Conservation (phyloP, 2,888 invertebrate species). For the Cepaea hortensis region DNA sequence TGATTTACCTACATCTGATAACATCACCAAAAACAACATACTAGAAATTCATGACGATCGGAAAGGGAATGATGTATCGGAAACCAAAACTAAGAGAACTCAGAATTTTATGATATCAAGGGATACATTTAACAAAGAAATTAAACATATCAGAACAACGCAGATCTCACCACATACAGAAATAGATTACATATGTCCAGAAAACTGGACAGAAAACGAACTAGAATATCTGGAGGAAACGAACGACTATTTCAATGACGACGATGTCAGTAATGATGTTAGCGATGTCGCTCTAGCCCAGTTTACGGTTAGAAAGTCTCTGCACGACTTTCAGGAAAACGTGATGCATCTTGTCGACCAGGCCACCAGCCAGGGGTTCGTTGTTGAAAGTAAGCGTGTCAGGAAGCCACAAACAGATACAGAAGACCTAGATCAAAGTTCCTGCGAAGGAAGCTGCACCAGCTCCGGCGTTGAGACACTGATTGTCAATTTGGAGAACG, state of each 20-base stretch:
- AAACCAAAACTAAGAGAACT: no score
- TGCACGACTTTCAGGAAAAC: background rate
- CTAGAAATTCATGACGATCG: background rate
- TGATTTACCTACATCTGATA: background rate
- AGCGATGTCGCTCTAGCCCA: background rate
- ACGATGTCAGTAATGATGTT: background rate
- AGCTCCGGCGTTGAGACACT: background rate
- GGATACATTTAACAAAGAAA: background rate
- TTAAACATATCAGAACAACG: no score
- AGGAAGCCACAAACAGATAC: background rate
- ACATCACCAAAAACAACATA: no score
- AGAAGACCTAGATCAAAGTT: background rate
- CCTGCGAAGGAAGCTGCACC: background rate
- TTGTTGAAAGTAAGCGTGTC: background rate
- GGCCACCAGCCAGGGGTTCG: background rate
- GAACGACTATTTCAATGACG: background rate
- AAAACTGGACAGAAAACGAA: background rate
- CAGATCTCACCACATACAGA: no score
- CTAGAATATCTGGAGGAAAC: background rate
- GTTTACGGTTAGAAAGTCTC: background rate
- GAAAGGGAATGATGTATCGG: no score
- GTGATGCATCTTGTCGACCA: conserved; percentile 1
- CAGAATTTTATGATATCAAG: no score
- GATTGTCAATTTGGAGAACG: conserved; percentile 2
- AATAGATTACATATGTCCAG: no score